These are phyloP conservation scores for Pseudois nayaur DNA, from an alignment of 2,113 vertebrate species.

Conservation along the genomic window DNA sequence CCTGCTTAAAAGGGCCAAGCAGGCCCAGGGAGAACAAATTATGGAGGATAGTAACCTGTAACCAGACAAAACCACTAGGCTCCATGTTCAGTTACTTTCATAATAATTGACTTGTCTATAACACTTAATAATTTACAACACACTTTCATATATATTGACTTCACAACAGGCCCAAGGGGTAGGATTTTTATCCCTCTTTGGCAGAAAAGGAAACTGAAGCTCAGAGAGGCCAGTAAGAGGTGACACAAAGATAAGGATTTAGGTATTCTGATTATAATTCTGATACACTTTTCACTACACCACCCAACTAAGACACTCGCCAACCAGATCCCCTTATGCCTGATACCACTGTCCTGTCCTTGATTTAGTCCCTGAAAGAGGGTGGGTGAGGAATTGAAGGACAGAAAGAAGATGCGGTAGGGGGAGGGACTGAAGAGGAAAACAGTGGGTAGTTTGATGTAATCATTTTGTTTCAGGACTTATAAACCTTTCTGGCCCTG, in stretches of 20 bases:
- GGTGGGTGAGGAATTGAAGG: neutral
- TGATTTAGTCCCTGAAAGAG: neutral
- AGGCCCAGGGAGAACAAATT: neutral
- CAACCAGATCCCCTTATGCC: neutral
- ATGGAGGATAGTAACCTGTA: neutral
- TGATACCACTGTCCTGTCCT: neutral
- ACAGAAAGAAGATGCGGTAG: neutral
- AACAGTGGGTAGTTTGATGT: neutral
- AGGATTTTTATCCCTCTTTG: neutral
- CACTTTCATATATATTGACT: neutral
- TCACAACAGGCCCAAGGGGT: neutral
- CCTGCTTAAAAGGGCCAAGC: neutral
- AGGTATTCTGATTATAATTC: slow-evolving; percentile 9
- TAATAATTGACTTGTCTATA: slow-evolving; percentile 23
- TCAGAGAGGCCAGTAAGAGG: neutral
- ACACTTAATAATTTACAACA: slow-evolving; percentile 20
- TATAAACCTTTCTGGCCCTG: neutral
- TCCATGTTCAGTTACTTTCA: neutral
- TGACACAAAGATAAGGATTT: neutral
- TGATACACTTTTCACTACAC: neutral
- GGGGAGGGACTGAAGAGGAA: too few species aligned
- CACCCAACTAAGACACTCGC: neutral
- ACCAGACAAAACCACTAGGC: neutral
- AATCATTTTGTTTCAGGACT: slow-evolving; percentile 4
- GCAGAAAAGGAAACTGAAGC: slow-evolving; percentile 1